These are phyloP conservation scores for Antheraea yamamai DNA, from an alignment of 2,888 invertebrate species.

Conservation along the genomic window DNA sequence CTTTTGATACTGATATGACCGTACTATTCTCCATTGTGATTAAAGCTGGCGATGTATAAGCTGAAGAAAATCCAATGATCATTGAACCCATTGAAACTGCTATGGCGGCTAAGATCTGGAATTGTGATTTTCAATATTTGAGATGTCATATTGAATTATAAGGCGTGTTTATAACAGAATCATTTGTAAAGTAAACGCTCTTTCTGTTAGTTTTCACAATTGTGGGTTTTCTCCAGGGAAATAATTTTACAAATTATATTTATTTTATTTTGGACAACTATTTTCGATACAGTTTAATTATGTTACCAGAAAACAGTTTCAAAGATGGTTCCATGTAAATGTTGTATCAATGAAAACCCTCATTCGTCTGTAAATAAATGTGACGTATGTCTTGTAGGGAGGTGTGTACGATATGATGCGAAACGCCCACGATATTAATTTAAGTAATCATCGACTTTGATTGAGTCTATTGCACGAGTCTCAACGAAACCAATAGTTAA, in stretches of 20 bases:
- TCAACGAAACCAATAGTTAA: conserved; percentile 16
- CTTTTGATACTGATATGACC: conserved; percentile 79
- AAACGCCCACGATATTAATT: conserved; percentile 61
- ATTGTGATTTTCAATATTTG: conserved; percentile 30
- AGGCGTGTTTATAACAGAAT: neutral
- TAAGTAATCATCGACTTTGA: conserved; percentile 72
- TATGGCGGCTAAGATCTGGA: conserved; percentile 91
- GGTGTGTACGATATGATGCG: conserved; percentile 56
- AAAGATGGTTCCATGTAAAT: neutral
- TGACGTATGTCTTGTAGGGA: conserved; percentile 54
- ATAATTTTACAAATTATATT: too few species aligned
- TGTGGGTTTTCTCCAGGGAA: too few species aligned
- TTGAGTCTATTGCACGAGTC: conserved; percentile 53
- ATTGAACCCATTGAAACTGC: conserved; percentile 94
- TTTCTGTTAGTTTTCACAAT: neutral
- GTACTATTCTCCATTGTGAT: conserved; percentile 86
- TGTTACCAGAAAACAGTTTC: neutral
- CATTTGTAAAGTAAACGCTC: neutral
- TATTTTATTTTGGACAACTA: neutral
- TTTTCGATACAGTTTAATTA: neutral
- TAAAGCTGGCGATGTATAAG: conserved; percentile 95
- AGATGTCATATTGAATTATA: neutral
- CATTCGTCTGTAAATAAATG: conserved; percentile 18
- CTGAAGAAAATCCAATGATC: conserved; percentile 92
- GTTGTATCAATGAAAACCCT: neutral